Percentiles rank a stretch among this genome's conserved stretches.
phyloP scores from a whole-genome alignment of 1,140 invertebrate species.

The Cyrtorhinus lividipennis region DNA sequence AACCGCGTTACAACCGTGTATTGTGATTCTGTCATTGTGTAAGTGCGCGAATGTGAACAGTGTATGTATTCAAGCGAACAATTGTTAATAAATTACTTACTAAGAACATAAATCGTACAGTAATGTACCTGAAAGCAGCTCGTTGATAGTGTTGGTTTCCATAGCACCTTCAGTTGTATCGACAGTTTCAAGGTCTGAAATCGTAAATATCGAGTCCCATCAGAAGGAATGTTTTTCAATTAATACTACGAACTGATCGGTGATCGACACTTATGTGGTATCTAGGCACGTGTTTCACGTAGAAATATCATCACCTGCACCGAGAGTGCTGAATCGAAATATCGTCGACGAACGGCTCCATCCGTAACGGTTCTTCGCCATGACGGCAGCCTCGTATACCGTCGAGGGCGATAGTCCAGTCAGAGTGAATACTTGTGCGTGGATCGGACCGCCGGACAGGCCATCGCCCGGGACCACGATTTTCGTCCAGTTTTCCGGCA shows the following conservation, averaged over 20 bases:
- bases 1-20: too few relatives aligned
- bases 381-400: slow-evolving; percentile 51
- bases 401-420: slow-evolving; percentile 46
- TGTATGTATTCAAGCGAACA: too few relatives aligned
- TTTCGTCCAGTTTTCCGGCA: slow-evolving; percentile 39
- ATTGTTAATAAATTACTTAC: too few relatives aligned
- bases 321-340: slow-evolving; percentile 47
- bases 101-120: too few relatives aligned
- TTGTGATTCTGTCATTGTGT: too few relatives aligned
- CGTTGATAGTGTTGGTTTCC: too few relatives aligned
- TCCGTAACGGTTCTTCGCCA: slow-evolving; percentile 53
- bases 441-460: slow-evolving; percentile 39
- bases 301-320: slow-evolving; percentile 43
- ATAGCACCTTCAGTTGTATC: background rate
- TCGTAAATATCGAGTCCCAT: background rate
- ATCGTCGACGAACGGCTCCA: slow-evolving; percentile 49
- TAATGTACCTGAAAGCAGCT: too few relatives aligned
- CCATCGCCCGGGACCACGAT: slow-evolving; percentile 49
- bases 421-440: slow-evolving; percentile 48
- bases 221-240: too few relatives aligned
- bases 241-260: too few relatives aligned
- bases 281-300: too few relatives aligned
- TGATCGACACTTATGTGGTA: too few relatives aligned
- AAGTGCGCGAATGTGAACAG: too few relatives aligned
- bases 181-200: background rate